phyloP scores from a whole-genome alignment of 2,113 vertebrate genomes.

The Halichoeres trimaculatus region DNA sequence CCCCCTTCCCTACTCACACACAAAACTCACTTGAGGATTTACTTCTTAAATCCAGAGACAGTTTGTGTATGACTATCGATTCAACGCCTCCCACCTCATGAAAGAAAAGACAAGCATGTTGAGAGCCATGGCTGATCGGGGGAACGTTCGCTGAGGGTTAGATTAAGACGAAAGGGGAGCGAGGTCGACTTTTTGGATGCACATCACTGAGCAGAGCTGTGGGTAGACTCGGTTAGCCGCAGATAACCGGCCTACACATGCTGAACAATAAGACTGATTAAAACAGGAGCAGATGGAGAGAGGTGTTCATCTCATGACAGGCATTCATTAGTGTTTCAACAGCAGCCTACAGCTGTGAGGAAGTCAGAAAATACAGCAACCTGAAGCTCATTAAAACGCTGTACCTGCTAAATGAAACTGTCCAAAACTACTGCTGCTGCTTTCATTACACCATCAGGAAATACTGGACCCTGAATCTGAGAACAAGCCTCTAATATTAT shows the following conservation, averaged over 20 bases:
- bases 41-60: constrained; percentile 24
- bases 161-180: constrained; percentile 46
- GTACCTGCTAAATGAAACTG: background rate
- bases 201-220: constrained; percentile 50
- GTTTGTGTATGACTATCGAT: constrained; percentile 55
- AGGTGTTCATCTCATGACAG: constrained; percentile 37
- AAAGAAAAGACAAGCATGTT: constrained; percentile 55
- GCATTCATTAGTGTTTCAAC: constrained; percentile 20
- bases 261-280: constrained; percentile 48
- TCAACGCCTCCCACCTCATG: constrained; percentile 33
- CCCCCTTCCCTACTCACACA: background rate
- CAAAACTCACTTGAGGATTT: constrained; percentile 3
- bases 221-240: constrained; percentile 41
- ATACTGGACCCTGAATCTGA: background rate
- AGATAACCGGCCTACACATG: constrained; percentile 61
- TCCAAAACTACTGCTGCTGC: background rate
- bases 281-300: constrained; percentile 53
- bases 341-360: constrained; percentile 22
- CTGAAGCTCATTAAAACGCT: background rate
- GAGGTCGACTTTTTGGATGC: constrained; percentile 50
- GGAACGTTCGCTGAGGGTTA: constrained; percentile 41
- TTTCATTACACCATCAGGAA: background rate
- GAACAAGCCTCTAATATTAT: background rate
- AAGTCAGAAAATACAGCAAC: constrained; percentile 11
- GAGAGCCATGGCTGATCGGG: constrained; percentile 61